Evolutionary conservation across 2,113 vertebrate genomes (phyloP).

Genomic region (Choloepus hoffmanni): DNA sequence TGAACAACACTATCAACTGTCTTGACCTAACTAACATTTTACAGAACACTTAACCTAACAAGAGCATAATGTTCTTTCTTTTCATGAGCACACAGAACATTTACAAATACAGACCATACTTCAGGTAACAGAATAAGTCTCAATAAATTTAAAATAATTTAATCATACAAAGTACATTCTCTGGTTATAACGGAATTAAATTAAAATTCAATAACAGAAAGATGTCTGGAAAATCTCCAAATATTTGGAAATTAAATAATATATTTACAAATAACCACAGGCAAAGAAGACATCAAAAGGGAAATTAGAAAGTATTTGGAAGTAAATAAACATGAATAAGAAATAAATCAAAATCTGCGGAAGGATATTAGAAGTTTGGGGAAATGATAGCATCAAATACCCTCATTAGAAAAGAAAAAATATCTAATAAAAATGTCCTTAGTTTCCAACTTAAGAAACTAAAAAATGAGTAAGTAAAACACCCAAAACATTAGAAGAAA

Average conservation of each 20-base stretch:
- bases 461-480: constrained; percentile 22
- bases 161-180: neutral
- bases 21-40: constrained; percentile 15
- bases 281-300: constrained; percentile 11
- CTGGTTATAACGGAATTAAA: constrained; percentile 31
- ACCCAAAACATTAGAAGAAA: neutral
- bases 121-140: neutral
- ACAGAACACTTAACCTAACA: neutral
- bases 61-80: neutral
- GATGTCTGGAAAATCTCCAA: neutral
- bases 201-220: constrained; percentile 18
- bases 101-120: constrained; percentile 22
- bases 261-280: constrained; percentile 23
- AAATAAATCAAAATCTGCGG: neutral
- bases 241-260: constrained; percentile 6
- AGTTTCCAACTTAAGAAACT: constrained; percentile 32
- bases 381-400: neutral
- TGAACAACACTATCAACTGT: neutral
- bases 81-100: constrained; percentile 1
- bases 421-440: neutral
- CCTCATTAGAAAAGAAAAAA: neutral
- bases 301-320: neutral
- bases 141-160: constrained; percentile 27
- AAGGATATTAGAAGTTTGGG: neutral
- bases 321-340: neutral